Base-by-base conservation (phyloP, 2,888 invertebrate species). In the Imbricaverruca yamaguchii region DNA sequence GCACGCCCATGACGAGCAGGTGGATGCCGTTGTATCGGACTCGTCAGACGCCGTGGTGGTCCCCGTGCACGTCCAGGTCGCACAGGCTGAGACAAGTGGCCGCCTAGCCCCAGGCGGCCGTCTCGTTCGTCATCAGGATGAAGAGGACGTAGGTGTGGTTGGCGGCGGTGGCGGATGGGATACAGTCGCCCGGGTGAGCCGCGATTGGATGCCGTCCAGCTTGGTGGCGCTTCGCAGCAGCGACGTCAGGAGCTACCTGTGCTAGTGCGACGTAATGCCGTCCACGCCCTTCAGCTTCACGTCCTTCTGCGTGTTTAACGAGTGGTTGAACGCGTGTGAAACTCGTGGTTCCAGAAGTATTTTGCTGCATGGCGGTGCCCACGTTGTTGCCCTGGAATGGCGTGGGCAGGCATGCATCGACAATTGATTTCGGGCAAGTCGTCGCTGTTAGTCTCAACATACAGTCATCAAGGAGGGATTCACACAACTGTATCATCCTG, bases 341-440 rank as follows among this genome's bases (percentile, higher is more conserved):
- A 39, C 4, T 1, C 39, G 85, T 90, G 89, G 84, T 89, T 89
- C 84, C 89, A 89, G 86, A 90, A 90, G 85, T 91, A 91, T 21
- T 88, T 86, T 90, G 90, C 85, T 91, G 90, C 85, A 90, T 91
- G 85, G 89, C 90, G 23, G 90, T 89, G 85, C 90, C 90, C 89
- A 90, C 90, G 85, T 90, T 90, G 80, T 90, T 87, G 11, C 90
- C 90, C 81, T 89, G 89, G 79, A 90, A 88, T 39, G 39, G 39
- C 39, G 39, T 3, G 39, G 39, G 39, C 39, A 39, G 39, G 39
- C 39, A 39, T 39, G 39, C 39, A 39, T 39, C 39, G 39, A 39
- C 39, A 39, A 4, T 39, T 39, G 39, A 39, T 39, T 39, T 39
- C 39, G 39, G 39, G 2, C 39, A 39, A 39, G 39, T 39, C 39